Evolutionary conservation across 2,888 invertebrate genomes (phyloP).

Genomic region (Cheilosia variabilis): DNA sequence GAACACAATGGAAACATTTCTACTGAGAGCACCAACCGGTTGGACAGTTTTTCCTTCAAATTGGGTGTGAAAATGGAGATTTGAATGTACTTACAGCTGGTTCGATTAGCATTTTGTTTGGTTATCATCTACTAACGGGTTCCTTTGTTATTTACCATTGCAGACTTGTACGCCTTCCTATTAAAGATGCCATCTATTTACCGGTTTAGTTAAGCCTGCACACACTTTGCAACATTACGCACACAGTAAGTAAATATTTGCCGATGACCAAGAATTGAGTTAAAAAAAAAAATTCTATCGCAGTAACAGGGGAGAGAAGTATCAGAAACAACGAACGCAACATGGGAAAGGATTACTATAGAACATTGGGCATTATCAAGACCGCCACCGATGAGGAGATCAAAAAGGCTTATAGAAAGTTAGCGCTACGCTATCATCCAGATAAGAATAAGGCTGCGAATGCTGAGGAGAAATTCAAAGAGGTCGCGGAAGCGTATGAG

Average conservation of each 20-base stretch:
- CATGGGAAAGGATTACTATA: slow-evolving; percentile 99
- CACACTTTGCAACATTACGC: slow-evolving; percentile 25
- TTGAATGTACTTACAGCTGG: not conserved
- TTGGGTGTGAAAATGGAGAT: slow-evolving; percentile 53
- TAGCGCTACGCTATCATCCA: slow-evolving; percentile 99
- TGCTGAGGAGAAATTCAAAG: slow-evolving; percentile 98
- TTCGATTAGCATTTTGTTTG: not conserved
- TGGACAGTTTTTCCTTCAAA: slow-evolving; percentile 50
- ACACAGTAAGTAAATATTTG: slow-evolving; percentile 56
- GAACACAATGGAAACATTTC: slow-evolving; percentile 13
- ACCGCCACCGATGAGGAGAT: slow-evolving; percentile 98
- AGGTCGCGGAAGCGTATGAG: slow-evolving; percentile 99
- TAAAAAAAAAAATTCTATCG: not conserved
- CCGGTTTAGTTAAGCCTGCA: slow-evolving; percentile 58
- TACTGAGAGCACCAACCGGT: slow-evolving; percentile 18
- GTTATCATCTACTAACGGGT: slow-evolving; percentile 19
- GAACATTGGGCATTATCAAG: slow-evolving; percentile 93
- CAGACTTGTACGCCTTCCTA: slow-evolving; percentile 54
- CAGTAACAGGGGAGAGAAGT: slow-evolving; percentile 46
- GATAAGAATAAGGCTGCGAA: slow-evolving; percentile 98
- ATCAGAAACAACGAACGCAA: slow-evolving; percentile 74
- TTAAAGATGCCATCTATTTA: slow-evolving; percentile 63
- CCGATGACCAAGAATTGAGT: not conserved
- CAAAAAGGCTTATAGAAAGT: slow-evolving; percentile 97
- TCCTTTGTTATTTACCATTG: slow-evolving; percentile 23